Conservation (phyloP, 1,140 invertebrate species). For the Zelostemma sp. region DNA sequence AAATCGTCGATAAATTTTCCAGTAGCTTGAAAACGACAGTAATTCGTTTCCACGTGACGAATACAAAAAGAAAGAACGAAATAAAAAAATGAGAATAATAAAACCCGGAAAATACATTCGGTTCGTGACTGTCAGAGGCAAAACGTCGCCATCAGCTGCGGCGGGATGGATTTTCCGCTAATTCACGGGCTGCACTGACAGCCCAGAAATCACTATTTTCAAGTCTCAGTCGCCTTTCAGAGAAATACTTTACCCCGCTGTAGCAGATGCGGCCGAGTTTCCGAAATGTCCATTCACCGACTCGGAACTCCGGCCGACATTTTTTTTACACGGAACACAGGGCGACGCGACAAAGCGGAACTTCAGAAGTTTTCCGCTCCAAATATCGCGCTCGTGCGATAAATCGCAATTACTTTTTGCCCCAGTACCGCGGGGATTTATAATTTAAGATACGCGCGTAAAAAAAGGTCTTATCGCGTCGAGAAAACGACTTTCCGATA, state of each 20-base stretch:
- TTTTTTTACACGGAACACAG: too few relatives aligned
- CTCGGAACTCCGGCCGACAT: too few relatives aligned
- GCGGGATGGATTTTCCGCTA: conserved; percentile 24
- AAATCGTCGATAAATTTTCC: neutral
- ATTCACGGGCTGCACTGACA: conserved; percentile 18
- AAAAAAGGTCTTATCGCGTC: too few relatives aligned
- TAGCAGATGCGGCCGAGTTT: conserved; percentile 25
- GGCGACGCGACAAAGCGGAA: too few relatives aligned
- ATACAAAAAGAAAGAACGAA: neutral
- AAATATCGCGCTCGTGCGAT: too few relatives aligned
- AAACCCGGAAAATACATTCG: conserved; percentile 16
- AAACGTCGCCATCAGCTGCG: conserved; percentile 22
- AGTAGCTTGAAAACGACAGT: conserved; percentile 21
- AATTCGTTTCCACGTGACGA: neutral
- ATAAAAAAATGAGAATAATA: conserved; percentile 16
- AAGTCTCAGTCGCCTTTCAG: conserved; percentile 27
- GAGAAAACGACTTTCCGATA: too few relatives aligned
- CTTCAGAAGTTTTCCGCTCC: too few relatives aligned
- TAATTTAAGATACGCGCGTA: too few relatives aligned
- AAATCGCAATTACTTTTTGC: too few relatives aligned
- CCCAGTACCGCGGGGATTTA: too few relatives aligned
- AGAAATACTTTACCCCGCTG: conserved; percentile 12
- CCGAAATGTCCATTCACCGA: conserved; percentile 6
- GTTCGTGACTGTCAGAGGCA: conserved; percentile 6
- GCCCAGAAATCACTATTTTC: conserved; percentile 25